A percentile compares a stretch with the other conserved stretches of the same genome.
Conservation (phyloP, 2,113 vertebrate genomes). For the Probosciger aterrimus region DNA sequence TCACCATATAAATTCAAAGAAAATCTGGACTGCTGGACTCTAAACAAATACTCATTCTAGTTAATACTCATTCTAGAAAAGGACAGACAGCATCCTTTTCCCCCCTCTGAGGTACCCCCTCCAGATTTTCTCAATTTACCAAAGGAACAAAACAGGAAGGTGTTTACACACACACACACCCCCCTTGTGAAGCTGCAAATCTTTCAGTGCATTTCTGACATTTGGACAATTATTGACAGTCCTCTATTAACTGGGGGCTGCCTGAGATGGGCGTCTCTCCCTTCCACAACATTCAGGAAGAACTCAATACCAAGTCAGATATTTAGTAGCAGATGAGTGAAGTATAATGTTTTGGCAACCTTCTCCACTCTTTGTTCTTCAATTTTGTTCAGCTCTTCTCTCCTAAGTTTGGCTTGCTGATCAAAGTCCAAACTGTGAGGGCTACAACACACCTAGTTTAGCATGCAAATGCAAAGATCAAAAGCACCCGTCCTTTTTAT, state of each 20-base stretch:
- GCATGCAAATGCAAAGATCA: not conserved
- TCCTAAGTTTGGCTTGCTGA: not conserved
- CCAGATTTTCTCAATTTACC: not conserved
- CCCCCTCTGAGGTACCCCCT: not conserved
- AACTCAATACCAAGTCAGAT: not conserved
- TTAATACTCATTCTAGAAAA: not conserved
- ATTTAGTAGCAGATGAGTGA: not conserved
- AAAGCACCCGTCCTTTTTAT: not conserved
- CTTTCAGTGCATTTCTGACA: not conserved
- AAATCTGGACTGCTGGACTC: not conserved
- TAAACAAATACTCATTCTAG: not conserved
- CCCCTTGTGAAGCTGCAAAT: not conserved
- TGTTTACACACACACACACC: not conserved
- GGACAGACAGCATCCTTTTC: not conserved
- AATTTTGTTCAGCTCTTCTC: not conserved
- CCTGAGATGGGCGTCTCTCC: not conserved
- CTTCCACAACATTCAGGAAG: not conserved
- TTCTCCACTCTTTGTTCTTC: not conserved
- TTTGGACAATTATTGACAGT: not conserved
- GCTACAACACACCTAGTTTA: not conserved
- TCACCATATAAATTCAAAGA: not conserved
- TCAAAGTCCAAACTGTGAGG: not conserved
- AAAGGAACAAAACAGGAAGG: not conserved
- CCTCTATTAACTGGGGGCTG: not conserved
- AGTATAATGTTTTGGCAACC: slow-evolving; percentile 7